Conservation (phyloP, 2,113 vertebrate genomes). For the Mugil cephalus region DNA sequence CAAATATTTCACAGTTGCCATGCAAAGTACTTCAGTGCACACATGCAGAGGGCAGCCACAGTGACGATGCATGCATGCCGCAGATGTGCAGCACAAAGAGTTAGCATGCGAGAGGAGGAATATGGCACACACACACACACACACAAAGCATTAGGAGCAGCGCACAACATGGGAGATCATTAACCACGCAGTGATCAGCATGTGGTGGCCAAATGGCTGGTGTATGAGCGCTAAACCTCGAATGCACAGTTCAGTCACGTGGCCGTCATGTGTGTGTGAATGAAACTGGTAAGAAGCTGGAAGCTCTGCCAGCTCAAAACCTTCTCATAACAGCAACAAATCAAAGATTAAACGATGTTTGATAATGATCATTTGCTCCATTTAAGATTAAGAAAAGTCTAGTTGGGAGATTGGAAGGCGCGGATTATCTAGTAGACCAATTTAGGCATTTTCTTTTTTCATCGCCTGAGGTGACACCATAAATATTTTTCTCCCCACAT, state of each 20-base stretch:
- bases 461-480: constrained; percentile 44
- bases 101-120: constrained; percentile 35
- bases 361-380: constrained; percentile 13
- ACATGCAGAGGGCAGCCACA: constrained; percentile 4
- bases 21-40: constrained; percentile 24
- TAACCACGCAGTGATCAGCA: constrained; percentile 12
- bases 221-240: constrained; percentile 35
- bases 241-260: constrained; percentile 29
- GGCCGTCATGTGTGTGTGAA: constrained; percentile 11
- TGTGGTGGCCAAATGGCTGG: constrained; percentile 42
- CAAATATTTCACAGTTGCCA: constrained; percentile 15
- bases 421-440: constrained; percentile 4
- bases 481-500: constrained; percentile 43
- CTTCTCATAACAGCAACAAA: not conserved
- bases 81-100: constrained; percentile 26
- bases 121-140: constrained; percentile 5
- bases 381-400: not conserved
- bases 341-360: not conserved
- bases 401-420: not conserved
- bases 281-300: constrained; percentile 1
- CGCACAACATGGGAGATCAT: constrained; percentile 11
- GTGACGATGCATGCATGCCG: constrained; percentile 5
- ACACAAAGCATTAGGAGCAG: constrained; percentile 1
- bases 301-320: not conserved
- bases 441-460: constrained; percentile 17